These are phyloP conservation scores for Drosophila yooni DNA, from an alignment of 2,888 invertebrate species.

Conservation along the genomic window DNA sequence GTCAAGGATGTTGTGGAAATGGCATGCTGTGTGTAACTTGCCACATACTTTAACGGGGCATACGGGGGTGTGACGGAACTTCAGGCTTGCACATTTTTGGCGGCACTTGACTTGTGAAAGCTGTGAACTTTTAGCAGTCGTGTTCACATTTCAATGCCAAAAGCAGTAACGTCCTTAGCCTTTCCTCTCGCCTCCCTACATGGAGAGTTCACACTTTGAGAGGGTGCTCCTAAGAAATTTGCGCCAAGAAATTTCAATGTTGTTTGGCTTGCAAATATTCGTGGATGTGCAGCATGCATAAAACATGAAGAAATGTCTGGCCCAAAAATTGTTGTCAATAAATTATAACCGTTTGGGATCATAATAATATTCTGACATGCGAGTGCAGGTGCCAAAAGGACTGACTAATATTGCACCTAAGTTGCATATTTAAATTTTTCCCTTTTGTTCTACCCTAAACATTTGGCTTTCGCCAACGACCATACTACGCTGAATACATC, in stretches of 20 bases:
- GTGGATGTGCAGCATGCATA: slow-evolving; percentile 62
- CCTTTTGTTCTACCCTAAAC: background rate
- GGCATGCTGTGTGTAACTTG: slow-evolving; percentile 36
- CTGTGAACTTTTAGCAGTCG: slow-evolving; percentile 69
- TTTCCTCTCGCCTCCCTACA: slow-evolving; percentile 2
- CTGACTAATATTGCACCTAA: background rate
- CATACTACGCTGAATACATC: slow-evolving; percentile 21
- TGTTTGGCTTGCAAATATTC: slow-evolving; percentile 31
- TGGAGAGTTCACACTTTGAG: slow-evolving; percentile 36
- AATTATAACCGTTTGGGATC: slow-evolving; percentile 3
- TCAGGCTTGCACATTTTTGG: slow-evolving; percentile 32
- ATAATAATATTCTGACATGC: slow-evolving; percentile 6
- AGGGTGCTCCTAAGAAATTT: slow-evolving; percentile 25
- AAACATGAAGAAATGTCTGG: slow-evolving; percentile 69
- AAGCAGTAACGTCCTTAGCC: background rate
- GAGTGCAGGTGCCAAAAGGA: slow-evolving; percentile 12
- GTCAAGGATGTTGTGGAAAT: slow-evolving; percentile 66
- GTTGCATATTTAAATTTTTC: background rate
- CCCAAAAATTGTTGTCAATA: slow-evolving; percentile 40
- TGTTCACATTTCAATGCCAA: slow-evolving; percentile 19
- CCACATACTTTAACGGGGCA: background rate
- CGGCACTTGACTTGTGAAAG: slow-evolving; percentile 49
- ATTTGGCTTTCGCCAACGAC: slow-evolving; percentile 16
- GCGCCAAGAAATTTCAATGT: slow-evolving; percentile 46
- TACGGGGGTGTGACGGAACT: slow-evolving; percentile 4